phyloP scores from a whole-genome alignment of 2,113 vertebrate species.

The cattle (Bos taurus) region ARS-UCD2.0 NC_037338.1:15663501-15664000 shows the following conservation, averaged over 20 bases:
- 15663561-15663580: background rate
- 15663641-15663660: background rate
- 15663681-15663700: background rate
- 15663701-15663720: background rate
- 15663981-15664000: background rate
- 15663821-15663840: background rate
- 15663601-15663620: background rate
- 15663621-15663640: background rate
- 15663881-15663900: background rate
- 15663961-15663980: background rate
- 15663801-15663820: background rate
- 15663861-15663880: background rate
- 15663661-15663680: background rate
- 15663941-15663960: background rate
- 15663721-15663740: background rate
- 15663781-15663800: background rate
- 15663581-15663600: background rate
- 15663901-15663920: background rate
- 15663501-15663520: background rate
- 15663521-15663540: background rate
- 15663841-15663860: background rate
- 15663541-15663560: background rate
- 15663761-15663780: background rate
- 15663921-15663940: background rate
- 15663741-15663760: background rate